phyloP scores from a whole-genome alignment of 2,797 vertebrate genomes.

The Dendrocincla fuliginosa region DNA sequence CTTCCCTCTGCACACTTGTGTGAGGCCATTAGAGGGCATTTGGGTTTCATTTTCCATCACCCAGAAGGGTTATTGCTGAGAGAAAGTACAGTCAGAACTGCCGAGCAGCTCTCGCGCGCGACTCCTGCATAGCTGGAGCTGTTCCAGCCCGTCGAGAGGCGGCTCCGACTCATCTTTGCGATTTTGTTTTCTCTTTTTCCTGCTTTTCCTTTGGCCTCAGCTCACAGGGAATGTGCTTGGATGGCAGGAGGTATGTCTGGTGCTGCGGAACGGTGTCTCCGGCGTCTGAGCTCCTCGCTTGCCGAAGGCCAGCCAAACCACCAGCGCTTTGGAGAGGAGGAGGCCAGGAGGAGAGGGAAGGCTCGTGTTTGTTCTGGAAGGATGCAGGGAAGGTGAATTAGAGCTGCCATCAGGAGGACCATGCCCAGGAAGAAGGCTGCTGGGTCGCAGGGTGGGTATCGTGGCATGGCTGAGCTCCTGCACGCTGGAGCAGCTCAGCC shows the following conservation, averaged over 20 bases:
- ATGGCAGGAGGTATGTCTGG: neutral
- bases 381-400: neutral
- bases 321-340: neutral
- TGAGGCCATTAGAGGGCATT: slow-evolving; percentile 59
- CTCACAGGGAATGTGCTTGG: neutral
- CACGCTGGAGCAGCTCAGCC: fast-evolving
- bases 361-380: slow-evolving; percentile 1
- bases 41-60: neutral
- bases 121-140: neutral
- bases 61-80: neutral
- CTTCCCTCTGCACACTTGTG: neutral
- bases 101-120: neutral
- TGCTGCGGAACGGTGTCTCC: neutral
- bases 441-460: neutral
- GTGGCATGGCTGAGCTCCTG: neutral
- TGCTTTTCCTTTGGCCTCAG: neutral
- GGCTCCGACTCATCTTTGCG: neutral
- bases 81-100: neutral
- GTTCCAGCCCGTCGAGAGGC: neutral
- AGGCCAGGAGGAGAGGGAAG: slow-evolving; percentile 1
- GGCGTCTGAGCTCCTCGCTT: neutral
- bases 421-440: neutral
- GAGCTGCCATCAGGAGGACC: neutral
- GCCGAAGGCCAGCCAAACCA: neutral
- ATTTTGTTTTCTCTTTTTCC: neutral